Conservation (phyloP, 2,797 vertebrate species). For the Xerus rutilus region DNA sequence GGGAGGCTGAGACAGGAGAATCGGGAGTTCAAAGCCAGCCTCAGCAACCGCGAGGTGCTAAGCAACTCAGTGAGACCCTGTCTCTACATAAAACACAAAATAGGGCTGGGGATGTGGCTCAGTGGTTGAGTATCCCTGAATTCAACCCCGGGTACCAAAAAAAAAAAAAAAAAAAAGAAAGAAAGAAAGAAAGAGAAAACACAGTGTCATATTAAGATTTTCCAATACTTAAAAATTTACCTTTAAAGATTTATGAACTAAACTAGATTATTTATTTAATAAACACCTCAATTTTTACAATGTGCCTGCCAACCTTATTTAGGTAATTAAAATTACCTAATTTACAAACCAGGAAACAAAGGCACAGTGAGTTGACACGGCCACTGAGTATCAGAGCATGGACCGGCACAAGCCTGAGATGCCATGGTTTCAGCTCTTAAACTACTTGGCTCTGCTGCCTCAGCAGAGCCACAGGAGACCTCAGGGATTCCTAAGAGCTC, state of each 20-base stretch:
- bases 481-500: background rate
- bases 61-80: too few species aligned
- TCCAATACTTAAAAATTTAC: conserved; percentile 5
- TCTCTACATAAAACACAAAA: too few species aligned
- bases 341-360: conserved; percentile 27
- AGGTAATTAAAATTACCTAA: background rate
- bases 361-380: background rate
- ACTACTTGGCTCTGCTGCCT: background rate
- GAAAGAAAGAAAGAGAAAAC: too few species aligned
- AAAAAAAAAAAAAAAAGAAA: too few species aligned
- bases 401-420: background rate
- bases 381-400: background rate
- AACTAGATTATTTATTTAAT: background rate
- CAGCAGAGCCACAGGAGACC: background rate
- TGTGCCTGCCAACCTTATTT: background rate
- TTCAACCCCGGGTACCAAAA: too few species aligned
- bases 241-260: background rate
- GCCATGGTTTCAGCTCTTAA: background rate
- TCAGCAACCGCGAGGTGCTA: too few species aligned
- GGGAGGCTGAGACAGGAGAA: too few species aligned
- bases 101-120: too few species aligned
- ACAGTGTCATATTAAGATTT: background rate
- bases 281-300: background rate
- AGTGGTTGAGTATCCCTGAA: too few species aligned
- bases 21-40: too few species aligned